phyloP scores from a whole-genome alignment of 1,140 invertebrate genomes.

The Cardiocondyla obscurior region DNA sequence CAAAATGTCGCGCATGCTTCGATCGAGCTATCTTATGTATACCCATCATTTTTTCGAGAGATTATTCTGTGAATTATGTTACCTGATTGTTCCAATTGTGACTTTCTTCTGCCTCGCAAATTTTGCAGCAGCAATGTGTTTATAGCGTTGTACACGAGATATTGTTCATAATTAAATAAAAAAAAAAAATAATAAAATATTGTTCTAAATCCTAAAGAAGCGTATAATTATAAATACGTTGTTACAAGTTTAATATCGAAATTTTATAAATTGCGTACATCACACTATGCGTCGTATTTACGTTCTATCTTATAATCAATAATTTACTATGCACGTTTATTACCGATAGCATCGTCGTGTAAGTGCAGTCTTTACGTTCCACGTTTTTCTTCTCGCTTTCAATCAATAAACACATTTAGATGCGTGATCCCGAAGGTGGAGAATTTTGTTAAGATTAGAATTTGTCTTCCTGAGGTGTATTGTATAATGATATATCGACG shows the following conservation, averaged over 20 bases:
- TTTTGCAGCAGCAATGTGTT: slow-evolving; percentile 68
- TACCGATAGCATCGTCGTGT: neutral
- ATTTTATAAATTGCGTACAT: slow-evolving; percentile 24
- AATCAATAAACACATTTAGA: neutral
- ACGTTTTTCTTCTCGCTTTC: neutral
- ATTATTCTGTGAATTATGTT: slow-evolving; percentile 53
- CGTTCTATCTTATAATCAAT: neutral
- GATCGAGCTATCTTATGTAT: slow-evolving; percentile 38
- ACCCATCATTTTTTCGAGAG: slow-evolving; percentile 32
- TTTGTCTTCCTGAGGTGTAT: neutral
- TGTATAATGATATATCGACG: slow-evolving; percentile 31
- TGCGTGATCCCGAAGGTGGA: neutral
- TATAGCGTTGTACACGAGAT: slow-evolving; percentile 71
- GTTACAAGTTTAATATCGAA: slow-evolving; percentile 19
- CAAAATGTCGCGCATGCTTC: slow-evolving; percentile 47
- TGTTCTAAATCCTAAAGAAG: slow-evolving; percentile 56
- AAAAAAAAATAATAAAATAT: slow-evolving; percentile 67
- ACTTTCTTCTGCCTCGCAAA: slow-evolving; percentile 61
- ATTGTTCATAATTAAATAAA: slow-evolving; percentile 71
- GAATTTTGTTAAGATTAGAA: neutral
- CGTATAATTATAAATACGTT: neutral
- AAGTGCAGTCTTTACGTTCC: slow-evolving; percentile 9
- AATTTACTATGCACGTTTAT: neutral
- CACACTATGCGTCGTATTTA: neutral
- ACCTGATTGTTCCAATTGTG: slow-evolving; percentile 37